phyloP scores from a whole-genome alignment of 2,797 vertebrate species.

The Muscicapa comitata region DNA sequence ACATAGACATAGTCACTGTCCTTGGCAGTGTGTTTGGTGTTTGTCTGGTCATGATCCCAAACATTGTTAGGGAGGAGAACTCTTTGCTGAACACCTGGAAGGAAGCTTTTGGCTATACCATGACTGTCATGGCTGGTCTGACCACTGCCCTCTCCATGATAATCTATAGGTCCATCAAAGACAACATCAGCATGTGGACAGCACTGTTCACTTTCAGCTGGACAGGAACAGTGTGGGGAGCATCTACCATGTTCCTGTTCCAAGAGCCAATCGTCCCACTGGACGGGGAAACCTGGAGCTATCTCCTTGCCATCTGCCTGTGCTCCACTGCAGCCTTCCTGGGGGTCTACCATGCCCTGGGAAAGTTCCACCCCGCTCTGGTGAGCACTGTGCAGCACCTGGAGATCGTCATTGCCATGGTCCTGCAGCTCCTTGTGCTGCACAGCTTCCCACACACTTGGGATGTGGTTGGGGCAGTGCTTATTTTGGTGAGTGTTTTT shows the following conservation, averaged over 20 bases:
- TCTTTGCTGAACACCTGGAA: conserved; percentile 87
- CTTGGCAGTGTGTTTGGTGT: conserved; percentile 87
- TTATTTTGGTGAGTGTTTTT: conserved; percentile 88
- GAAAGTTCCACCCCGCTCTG: conserved; percentile 91
- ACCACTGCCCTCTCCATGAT: conserved; percentile 95
- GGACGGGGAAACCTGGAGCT: conserved; percentile 87
- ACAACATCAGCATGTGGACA: conserved; percentile 91
- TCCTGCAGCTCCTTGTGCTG: conserved; percentile 87
- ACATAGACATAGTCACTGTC: conserved; percentile 82
- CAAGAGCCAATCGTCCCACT: conserved; percentile 91
- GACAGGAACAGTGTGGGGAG: conserved; percentile 89
- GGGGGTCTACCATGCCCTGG: conserved; percentile 91
- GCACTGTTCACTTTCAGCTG: conserved; percentile 96
- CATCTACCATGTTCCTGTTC: conserved; percentile 86
- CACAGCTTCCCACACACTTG: conserved; percentile 83
- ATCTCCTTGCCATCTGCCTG: conserved; percentile 86
- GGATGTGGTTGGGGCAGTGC: conserved; percentile 85
- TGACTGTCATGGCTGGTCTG: conserved; percentile 90
- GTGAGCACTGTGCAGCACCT: conserved; percentile 95
- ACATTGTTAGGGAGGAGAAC: conserved; percentile 83
- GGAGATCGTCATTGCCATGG: conserved; percentile 90
- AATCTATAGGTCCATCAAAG: conserved; percentile 92
- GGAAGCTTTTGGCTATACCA: conserved; percentile 92
- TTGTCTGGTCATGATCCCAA: conserved; percentile 89
- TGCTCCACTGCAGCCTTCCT: conserved; percentile 91